Evolutionary conservation across 2,113 vertebrate species (phyloP).

Genomic region (Lanius collurio): DNA sequence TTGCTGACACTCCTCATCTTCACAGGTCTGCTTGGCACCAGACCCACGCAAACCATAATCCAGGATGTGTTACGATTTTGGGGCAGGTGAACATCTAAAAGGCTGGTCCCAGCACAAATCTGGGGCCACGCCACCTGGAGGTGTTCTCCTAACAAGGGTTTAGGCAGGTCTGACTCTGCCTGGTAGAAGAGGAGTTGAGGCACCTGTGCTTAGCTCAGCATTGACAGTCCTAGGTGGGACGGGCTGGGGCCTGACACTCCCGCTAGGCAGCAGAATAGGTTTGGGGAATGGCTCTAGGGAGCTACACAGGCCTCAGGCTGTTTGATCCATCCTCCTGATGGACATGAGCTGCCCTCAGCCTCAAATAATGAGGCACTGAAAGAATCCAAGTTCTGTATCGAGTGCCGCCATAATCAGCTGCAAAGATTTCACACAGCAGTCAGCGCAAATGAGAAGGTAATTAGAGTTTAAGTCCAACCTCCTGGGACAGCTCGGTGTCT

Average conservation of each 20-base stretch:
- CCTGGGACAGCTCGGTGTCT: not conserved
- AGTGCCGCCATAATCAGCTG: rapidly evolving
- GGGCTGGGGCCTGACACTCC: not conserved
- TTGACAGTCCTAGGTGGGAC: rapidly evolving
- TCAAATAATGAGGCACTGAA: not conserved
- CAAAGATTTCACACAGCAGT: not conserved
- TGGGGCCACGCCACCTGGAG: not conserved
- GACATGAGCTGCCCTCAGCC: not conserved
- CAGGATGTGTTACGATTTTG: rapidly evolving
- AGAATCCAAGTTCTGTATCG: not conserved
- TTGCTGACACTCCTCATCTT: not conserved
- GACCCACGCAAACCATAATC: not conserved
- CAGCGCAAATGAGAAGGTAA: not conserved
- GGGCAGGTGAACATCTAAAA: not conserved
- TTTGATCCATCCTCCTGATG: not conserved
- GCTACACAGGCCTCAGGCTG: not conserved
- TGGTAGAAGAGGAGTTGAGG: not conserved
- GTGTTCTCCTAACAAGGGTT: not conserved
- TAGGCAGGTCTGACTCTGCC: not conserved
- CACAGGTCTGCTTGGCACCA: not conserved
- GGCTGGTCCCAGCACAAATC: not conserved
- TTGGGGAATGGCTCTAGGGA: not conserved
- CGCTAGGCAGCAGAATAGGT: not conserved
- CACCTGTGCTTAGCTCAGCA: rapidly evolving
- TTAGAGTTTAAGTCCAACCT: not conserved